Conservation (phyloP, 2,888 invertebrate species). For the Malthinus seriepunctatus region DNA sequence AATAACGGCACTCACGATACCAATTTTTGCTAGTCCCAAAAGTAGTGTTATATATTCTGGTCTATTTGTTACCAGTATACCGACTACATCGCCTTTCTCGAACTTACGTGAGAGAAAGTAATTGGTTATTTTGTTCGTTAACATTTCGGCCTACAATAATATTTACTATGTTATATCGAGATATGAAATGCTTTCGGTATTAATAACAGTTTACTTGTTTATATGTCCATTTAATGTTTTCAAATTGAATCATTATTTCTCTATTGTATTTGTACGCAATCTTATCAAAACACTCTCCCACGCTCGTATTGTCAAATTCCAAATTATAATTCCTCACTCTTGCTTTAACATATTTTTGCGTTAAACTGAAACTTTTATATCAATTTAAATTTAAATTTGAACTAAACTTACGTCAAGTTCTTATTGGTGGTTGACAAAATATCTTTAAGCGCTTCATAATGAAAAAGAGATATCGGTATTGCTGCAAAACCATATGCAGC, state of each 20-base stretch:
- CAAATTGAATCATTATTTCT: constrained; percentile 15
- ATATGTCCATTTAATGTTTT: constrained; percentile 14
- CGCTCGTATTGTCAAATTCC: not conserved
- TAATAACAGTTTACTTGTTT: constrained; percentile 11
- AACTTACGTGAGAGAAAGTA: constrained; percentile 9
- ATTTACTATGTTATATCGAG: not conserved
- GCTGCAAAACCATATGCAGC: constrained; percentile 1
- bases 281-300: constrained; percentile 9
- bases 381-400: not conserved
- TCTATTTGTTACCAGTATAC: constrained; percentile 83
- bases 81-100: constrained; percentile 74
- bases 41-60: constrained; percentile 83
- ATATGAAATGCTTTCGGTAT: not conserved
- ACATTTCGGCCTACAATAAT: constrained; percentile 11
- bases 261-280: not conserved
- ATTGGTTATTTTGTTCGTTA: constrained; percentile 17
- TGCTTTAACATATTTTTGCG: constrained; percentile 1
- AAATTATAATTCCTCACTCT: not conserved
- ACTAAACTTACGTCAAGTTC: constrained; percentile 7
- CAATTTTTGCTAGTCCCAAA: constrained; percentile 84
- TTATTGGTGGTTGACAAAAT: not conserved
- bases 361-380: constrained; percentile 6
- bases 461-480: not conserved
- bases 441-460: constrained; percentile 3
- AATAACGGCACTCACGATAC: constrained; percentile 79